A percentile compares a stretch with the other conserved stretches of the same genome.
These are phyloP conservation scores for Enteromius anoplus DNA, from an alignment of 2,797 vertebrate species.

Conservation along the genomic window DNA sequence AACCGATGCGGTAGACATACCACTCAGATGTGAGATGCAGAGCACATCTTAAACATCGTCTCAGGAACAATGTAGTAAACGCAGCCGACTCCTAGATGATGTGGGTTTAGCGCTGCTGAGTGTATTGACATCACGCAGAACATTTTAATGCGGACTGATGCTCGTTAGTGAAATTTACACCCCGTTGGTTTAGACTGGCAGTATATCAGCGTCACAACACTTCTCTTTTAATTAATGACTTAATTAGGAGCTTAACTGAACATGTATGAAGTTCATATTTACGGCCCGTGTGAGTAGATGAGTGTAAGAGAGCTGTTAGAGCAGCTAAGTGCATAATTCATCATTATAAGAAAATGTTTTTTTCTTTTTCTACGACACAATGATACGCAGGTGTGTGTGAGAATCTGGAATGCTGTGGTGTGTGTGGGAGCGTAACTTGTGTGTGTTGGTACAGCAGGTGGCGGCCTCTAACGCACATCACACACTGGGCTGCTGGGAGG, in stretches of 20 bases:
- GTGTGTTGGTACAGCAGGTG: constrained; percentile 52
- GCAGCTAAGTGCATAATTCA: constrained; percentile 41
- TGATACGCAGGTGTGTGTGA: constrained; percentile 12
- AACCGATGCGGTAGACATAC: background rate
- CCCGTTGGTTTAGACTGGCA: constrained; percentile 37
- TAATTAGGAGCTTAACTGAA: constrained; percentile 62
- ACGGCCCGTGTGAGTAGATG: constrained; percentile 26
- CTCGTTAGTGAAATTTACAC: constrained; percentile 52
- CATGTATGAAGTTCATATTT: constrained; percentile 61
- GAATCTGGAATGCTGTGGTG: constrained; percentile 25
- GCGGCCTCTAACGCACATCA: constrained; percentile 47
- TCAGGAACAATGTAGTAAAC: constrained; percentile 19
- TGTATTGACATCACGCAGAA: constrained; percentile 24
- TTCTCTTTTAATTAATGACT: constrained; percentile 61
- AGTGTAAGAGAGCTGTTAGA: constrained; percentile 41
- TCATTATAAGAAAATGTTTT: constrained; percentile 31
- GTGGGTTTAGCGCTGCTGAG: constrained; percentile 16
- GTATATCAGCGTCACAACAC: constrained; percentile 47
- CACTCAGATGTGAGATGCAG: background rate
- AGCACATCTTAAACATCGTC: background rate
- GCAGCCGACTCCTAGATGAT: constrained; percentile 7
- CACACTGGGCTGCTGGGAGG: constrained; percentile 47
- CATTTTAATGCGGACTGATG: constrained; percentile 6
- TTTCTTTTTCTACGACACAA: background rate
- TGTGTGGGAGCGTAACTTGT: constrained; percentile 43